These are phyloP conservation scores for Thalassoma bifasciatum DNA, from an alignment of 2,113 vertebrate genomes.

Conservation along the genomic window DNA sequence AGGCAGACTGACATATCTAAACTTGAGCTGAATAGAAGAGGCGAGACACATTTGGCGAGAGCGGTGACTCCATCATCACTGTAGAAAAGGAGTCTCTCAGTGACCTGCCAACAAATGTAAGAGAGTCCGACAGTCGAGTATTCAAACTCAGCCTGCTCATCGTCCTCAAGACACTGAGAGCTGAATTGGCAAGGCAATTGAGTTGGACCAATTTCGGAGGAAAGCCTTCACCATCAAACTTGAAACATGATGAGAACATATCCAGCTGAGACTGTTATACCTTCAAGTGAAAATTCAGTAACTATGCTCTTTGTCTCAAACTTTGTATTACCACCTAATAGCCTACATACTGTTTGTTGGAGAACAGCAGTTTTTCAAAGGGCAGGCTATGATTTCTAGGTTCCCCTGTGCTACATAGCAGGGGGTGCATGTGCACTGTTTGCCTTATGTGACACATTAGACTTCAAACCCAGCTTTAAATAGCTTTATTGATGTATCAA, in stretches of 20 bases:
- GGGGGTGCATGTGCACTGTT: too few relatives aligned
- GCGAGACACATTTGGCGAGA: conserved; percentile 18
- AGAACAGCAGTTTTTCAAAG: not conserved
- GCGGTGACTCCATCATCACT: conserved; percentile 17
- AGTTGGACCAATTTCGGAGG: not conserved
- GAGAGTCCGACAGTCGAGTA: conserved; percentile 2
- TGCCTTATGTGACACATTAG: not conserved
- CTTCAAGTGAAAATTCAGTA: not conserved
- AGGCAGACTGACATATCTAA: conserved; percentile 19
- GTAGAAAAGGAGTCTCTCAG: conserved; percentile 13
- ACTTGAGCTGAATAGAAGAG: conserved; percentile 21
- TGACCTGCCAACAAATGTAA: conserved; percentile 27
- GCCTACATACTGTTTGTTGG: not conserved
- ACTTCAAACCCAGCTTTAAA: not conserved
- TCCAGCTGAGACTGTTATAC: conserved; percentile 1
- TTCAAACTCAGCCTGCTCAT: conserved; percentile 2
- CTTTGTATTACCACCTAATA: not conserved
- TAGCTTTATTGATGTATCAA: too few relatives aligned
- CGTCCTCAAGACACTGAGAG: conserved; percentile 1
- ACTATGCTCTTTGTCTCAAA: not conserved
- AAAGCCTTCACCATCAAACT: conserved; percentile 12
- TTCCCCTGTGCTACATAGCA: too few relatives aligned
- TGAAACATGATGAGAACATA: not conserved
- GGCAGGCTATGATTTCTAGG: not conserved
- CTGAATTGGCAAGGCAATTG: not conserved